Evolutionary conservation across 2,113 vertebrate species (phyloP).

Genomic region (Lucifuga dentata): DNA sequence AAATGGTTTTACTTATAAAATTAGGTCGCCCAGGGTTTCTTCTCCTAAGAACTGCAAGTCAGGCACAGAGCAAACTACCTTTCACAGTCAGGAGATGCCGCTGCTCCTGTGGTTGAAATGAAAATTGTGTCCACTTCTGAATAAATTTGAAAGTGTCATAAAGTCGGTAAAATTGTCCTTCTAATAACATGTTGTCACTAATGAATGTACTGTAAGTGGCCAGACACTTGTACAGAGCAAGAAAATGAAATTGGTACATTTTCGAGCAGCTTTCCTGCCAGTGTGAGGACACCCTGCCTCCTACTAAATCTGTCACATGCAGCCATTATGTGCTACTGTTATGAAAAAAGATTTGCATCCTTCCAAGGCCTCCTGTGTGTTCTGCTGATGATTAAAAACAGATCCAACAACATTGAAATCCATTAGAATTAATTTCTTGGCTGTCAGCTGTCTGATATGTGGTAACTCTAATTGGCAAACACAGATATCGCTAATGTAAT

Average conservation of each 20-base stretch:
- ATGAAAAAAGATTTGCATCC: constrained; percentile 45
- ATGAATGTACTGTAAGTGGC: constrained; percentile 58
- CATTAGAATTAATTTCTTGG: constrained; percentile 62
- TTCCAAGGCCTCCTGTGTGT: constrained; percentile 30
- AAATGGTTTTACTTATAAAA: too few species aligned
- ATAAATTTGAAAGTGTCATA: constrained; percentile 47
- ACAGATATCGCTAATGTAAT: constrained; percentile 8
- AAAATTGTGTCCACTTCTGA: constrained; percentile 10
- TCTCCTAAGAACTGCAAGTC: too few species aligned
- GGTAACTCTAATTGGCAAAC: constrained; percentile 10
- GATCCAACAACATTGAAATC: constrained; percentile 67
- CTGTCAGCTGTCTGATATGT: constrained; percentile 44
- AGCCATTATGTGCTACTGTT: constrained; percentile 53
- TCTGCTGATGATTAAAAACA: constrained; percentile 66
- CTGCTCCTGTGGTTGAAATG: background rate
- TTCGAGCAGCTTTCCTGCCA: constrained; percentile 39
- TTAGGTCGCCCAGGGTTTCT: too few species aligned
- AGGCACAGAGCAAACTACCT: too few species aligned
- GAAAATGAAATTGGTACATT: constrained; percentile 63
- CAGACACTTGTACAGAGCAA: constrained; percentile 35
- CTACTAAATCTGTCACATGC: constrained; percentile 65
- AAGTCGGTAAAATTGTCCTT: constrained; percentile 50
- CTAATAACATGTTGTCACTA: constrained; percentile 66
- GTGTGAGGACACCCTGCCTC: constrained; percentile 32
- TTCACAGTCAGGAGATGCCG: too few species aligned